phyloP scores from a whole-genome alignment of 2,113 vertebrate genomes.

The Nothobranchius furzeri region DNA sequence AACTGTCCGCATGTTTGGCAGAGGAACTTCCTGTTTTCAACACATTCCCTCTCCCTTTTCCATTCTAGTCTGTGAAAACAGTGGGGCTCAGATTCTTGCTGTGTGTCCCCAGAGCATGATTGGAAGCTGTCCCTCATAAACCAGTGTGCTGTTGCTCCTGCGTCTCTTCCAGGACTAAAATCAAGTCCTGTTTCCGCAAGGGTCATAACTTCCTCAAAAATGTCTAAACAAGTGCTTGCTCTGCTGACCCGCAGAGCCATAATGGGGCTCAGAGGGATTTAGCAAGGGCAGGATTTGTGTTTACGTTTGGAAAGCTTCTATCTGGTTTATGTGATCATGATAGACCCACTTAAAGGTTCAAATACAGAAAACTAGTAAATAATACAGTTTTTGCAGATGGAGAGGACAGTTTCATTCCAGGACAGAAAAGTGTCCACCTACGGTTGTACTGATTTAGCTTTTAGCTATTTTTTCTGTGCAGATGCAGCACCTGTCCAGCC shows the following conservation, averaged over 20 bases:
- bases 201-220: constrained; percentile 50
- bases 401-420: too few relatives aligned
- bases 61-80: constrained; percentile 31
- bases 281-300: background rate
- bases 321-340: background rate
- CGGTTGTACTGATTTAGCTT: too few relatives aligned
- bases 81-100: constrained; percentile 33
- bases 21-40: constrained; percentile 45
- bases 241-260: constrained; percentile 11
- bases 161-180: constrained; percentile 35
- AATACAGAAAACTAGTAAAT: background rate
- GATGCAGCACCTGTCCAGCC: too few relatives aligned
- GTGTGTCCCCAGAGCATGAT: constrained; percentile 15
- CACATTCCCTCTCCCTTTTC: background rate
- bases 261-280: background rate
- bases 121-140: constrained; percentile 30
- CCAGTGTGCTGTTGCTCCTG: constrained; percentile 14
- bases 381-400: too few relatives aligned
- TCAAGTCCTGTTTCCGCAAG: constrained; percentile 24
- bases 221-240: constrained; percentile 42
- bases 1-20: constrained; percentile 10
- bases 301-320: background rate
- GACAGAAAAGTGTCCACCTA: too few relatives aligned
- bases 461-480: too few relatives aligned
- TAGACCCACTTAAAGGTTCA: background rate